These are phyloP conservation scores for Sandelia bainsii DNA, from an alignment of 2,797 vertebrate species.

Conservation along the genomic window DNA sequence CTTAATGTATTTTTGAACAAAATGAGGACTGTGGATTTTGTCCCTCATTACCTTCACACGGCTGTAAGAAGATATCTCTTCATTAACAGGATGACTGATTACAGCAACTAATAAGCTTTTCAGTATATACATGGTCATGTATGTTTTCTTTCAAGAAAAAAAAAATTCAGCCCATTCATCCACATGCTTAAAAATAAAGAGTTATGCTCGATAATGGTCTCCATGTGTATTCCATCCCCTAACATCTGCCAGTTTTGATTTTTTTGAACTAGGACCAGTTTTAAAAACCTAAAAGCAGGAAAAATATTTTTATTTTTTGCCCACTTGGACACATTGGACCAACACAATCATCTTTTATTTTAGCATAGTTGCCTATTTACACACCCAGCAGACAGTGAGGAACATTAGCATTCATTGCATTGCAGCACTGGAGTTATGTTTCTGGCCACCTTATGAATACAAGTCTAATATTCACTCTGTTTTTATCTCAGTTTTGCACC, in stretches of 20 bases:
- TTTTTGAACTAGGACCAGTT: not conserved
- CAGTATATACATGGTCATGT: not conserved
- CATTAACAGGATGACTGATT: not conserved
- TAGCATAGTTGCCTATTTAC: not conserved
- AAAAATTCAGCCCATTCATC: not conserved
- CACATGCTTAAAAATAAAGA: not conserved
- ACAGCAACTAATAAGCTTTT: not conserved
- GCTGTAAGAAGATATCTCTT: slow-evolving; percentile 8
- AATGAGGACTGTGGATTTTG: slow-evolving; percentile 5
- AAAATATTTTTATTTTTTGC: not conserved
- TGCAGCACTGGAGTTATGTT: not conserved
- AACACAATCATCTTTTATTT: not conserved
- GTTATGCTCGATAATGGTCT: too few relatives aligned
- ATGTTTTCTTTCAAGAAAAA: not conserved
- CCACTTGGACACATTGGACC: too few relatives aligned
- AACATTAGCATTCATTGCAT: not conserved
- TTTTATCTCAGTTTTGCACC: not conserved
- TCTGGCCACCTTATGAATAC: not conserved
- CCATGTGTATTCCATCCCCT: too few relatives aligned
- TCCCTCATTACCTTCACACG: not conserved
- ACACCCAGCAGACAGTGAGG: not conserved
- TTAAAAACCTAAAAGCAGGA: too few relatives aligned
- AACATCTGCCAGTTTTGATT: not conserved
- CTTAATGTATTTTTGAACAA: not conserved
- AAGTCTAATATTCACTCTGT: not conserved